Evolutionary conservation across 2,113 vertebrate species (phyloP), one percentile per base, ranked within the genome.

Genomic region (Equus quagga): DNA sequence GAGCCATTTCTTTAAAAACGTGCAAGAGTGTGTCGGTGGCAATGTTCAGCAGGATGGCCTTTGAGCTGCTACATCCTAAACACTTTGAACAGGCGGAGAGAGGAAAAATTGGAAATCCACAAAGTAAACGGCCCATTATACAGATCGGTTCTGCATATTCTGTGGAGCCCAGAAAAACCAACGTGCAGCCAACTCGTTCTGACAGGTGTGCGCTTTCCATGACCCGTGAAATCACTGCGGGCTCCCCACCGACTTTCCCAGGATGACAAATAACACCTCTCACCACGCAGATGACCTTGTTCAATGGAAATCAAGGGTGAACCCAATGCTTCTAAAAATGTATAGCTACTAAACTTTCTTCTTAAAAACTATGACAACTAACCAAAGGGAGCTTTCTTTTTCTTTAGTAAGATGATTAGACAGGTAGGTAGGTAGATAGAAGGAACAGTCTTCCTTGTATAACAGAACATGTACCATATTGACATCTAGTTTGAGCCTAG

Each of bases 1-100:
- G 12, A 94, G 86, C n/a, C 75, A 76, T 96, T 97, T 97, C 51
- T 78, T 95, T 96, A 76, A 60, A 79, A 86, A 81, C 8, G 44
- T 49, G 0, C 54, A 79, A 15, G 83, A 26, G 92, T 31, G 13
- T 82, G 96, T 97, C 89, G 13, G 73, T 51, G 41, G 2, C 87
- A 69, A 41, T 81, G 60, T 97, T 96, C 90, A 91, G 44, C 85
- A 85, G 69, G 44, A 73, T 60, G 49, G 7, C 9, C 84, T 96
- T 60, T 58, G 44, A 70, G 56, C 36, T 49, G 79, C 44, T 18
- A 49, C 7, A 49, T 62, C 60, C 65, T 51, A 26, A 44, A 49
- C 10, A 33, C 26, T 79, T 10, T n/a, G 54, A 95, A 96, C 89
- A 26, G 73, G 95, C 54, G 3, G 23, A 41, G 86, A 94, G 62